Base-by-base conservation (phyloP, 2,888 invertebrate genomes). In the Drosophila infuscata region DNA sequence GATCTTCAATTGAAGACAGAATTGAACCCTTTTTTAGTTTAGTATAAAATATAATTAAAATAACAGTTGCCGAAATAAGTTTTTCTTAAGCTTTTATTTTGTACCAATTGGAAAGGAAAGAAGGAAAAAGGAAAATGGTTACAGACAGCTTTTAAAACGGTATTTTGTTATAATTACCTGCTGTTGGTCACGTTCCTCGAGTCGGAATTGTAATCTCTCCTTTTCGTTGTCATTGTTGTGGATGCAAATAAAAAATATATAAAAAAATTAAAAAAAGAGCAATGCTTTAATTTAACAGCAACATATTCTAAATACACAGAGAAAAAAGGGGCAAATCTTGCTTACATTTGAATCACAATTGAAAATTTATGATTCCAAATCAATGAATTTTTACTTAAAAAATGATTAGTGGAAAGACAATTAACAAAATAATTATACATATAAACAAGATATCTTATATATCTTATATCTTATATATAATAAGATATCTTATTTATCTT, bases 141-240 rank as follows among this genome's bases (percentile, higher is more conserved):
- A 3, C 11, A n/a, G 9, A 7, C 15, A n/a, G 32, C 11, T 20
- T 25, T 25, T 29, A 0, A 25, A 12, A 12, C 32, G 15, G 11
- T 49, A 2, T 17, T 49, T 30, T 32, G 3, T 7, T 15, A 53
- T 35, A 54, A 9, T 57, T 78, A 79, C 67, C 67, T 75, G 63
- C 0, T 62, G 61, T 30, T 59, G 67, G 7, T 12, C 67, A 32
- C 76, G 71, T 30, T 75, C 76, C 25, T 71, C 64, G 0, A 78
- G 78, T 49, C 80, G 57, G 35, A 78, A 78, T 59, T 32, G 25
- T 58, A 78, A 52, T 56, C 67, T 56, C 62, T 78, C 80, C 78
- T 77, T 30, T 32, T 6, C 15, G 35, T 25, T 25, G 25, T 7
- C 20, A 17, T 8, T 17, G 4, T 38, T 38, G 38, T 38, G 17